Base-by-base conservation (phyloP, 2,888 invertebrate species). In the Leucophenga maculata region DNA sequence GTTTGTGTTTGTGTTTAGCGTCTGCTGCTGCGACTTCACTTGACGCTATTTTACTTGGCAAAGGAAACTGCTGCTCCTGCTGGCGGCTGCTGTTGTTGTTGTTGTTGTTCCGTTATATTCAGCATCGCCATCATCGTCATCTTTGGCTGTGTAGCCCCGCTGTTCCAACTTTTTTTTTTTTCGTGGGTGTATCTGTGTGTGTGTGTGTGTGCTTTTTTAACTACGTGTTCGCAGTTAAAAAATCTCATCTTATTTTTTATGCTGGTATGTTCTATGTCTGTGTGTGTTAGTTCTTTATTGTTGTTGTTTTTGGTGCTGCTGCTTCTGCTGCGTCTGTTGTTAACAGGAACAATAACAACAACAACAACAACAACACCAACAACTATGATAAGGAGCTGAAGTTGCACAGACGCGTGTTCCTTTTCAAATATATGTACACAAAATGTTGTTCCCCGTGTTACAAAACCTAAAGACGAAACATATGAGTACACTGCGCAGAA, bases 221-320 rank as follows among this genome's bases (percentile, higher is more conserved):
- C 80, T 84, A 84, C 82, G 82, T 82, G 83, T 82, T 84, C 82
- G 77, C 80, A 80, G 80, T 83, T 82, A 82, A 84, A 80, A 84
- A 83, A 84, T 85, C 85, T 82, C 82, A 81, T 85, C 79, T 81
- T 83, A 76, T 79, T 81, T 83, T 80, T 76, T 77, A 77, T 78
- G 75, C 77, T 80, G 78, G 78, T 78, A 70, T 73, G 71, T 72
- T 57, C 46, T 72, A 48, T 60, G 65, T 62, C 39, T 59, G 62
- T 46, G 52, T 62, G 39, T 59, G 62, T 46, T 44, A 26, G 52
- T 32, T 1, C 14, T 46, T 46, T 11, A 46, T n/a, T 50, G 67
- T 31, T 68, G 72, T 52, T 52, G 60, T 66, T 48, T 69, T 69
- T 26, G 2, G 2, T 26, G 26, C 3, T 26, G 26, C 26, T 26